phyloP scores from a whole-genome alignment of 2,113 vertebrate species.

The Pelobates fuscus region DNA sequence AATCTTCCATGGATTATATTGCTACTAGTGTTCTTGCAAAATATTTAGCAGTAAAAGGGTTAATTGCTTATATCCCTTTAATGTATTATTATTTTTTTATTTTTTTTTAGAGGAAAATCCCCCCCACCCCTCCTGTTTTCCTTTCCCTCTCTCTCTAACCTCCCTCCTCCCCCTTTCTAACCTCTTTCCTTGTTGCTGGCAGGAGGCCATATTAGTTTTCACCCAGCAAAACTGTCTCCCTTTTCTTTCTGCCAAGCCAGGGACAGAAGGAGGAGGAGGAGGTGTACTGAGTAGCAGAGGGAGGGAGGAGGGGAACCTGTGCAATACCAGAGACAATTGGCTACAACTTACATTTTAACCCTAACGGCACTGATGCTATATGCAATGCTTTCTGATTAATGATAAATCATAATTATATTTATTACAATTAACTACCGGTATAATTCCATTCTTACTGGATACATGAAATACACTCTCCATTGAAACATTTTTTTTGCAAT shows the following conservation, averaged over 20 bases:
- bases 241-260: slow-evolving; percentile 33
- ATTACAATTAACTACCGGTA: no score
- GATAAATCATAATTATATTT: no score
- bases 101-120: background rate
- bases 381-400: background rate
- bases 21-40: no score
- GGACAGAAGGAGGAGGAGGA: slow-evolving; percentile 3
- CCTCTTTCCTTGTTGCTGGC: slow-evolving; percentile 23
- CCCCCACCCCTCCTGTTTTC: background rate
- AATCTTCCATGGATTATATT: no score
- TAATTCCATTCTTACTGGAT: no score
- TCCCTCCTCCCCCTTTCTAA: slow-evolving; percentile 18
- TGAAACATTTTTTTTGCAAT: no score
- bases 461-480: no score
- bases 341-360: slow-evolving; percentile 19
- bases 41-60: background rate
- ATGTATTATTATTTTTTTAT: no score
- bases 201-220: slow-evolving; percentile 44
- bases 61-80: background rate
- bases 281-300: background rate
- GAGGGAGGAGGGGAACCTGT: slow-evolving; percentile 13
- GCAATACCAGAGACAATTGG: slow-evolving; percentile 19
- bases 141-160: background rate
- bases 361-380: background rate
- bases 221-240: slow-evolving; percentile 34